These are phyloP conservation scores for Bombus cullumanus DNA, from an alignment of 1,140 invertebrate species.

Conservation along the genomic window DNA sequence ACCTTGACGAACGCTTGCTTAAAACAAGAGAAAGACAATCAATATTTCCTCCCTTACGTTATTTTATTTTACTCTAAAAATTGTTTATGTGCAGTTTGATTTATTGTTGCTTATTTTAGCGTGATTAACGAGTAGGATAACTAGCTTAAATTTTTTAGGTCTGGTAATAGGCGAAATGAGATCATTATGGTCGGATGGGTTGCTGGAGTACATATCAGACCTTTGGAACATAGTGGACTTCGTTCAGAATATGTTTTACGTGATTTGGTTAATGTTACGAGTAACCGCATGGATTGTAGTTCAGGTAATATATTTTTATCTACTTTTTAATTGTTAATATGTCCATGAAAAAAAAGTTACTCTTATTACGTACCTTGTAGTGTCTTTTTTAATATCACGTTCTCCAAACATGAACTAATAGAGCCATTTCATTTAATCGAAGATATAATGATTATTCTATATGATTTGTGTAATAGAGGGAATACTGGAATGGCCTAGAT, in stretches of 20 bases:
- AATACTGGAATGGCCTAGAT: constrained; percentile 88
- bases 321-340: background rate
- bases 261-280: constrained; percentile 94
- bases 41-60: background rate
- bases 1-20: constrained; percentile 1
- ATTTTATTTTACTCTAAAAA: background rate
- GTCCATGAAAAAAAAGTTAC: too few species aligned
- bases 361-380: too few species aligned
- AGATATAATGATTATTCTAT: background rate
- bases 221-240: constrained; percentile 99
- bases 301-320: constrained; percentile 83
- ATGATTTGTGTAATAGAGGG: constrained; percentile 83
- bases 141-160: constrained; percentile 84
- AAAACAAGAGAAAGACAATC: background rate
- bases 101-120: background rate
- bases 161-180: constrained; percentile 95
- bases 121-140: background rate
- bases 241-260: constrained; percentile 96
- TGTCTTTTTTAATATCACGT: too few species aligned
- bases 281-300: constrained; percentile 89
- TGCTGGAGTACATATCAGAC: constrained; percentile 95
- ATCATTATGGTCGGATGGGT: constrained; percentile 92
- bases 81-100: background rate
- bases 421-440: background rate
- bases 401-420: too few species aligned